Base-by-base conservation (phyloP, 2,113 vertebrate species). In the Anhinga rufa region DNA sequence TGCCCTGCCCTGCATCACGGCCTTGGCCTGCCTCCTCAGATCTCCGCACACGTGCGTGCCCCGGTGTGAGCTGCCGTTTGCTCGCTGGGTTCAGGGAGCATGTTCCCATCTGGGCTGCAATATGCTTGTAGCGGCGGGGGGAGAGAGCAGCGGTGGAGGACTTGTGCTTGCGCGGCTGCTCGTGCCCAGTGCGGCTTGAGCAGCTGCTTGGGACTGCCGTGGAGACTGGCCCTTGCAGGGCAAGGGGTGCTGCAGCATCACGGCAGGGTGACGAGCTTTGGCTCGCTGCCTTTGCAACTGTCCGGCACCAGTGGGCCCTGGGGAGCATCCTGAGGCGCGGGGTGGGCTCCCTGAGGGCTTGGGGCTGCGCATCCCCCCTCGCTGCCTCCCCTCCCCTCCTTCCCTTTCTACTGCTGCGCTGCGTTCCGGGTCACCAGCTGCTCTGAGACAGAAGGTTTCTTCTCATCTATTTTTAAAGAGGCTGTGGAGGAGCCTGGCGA, bases 401-500 rank as follows among this genome's bases (percentile, higher is more conserved):
- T 68, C 31, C 42, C 32, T 75, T 34, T 69, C 79, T 92, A 88
- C 75, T 3, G 3, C 76, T 62, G 88, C 10, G 72, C 91, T 7
- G 13, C 32, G 11, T 94, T 75, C 93, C 29, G 82, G 95, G 90
- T 94, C 94, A 74, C 83, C 92, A 95, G 89, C 88, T 97, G 96
- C 97, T 88, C 87, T 40, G 96, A 98, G 97, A 97, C 98, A 97
- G 96, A 95, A 97, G 97, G 97, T 97, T 98, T 98, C 95, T 97
- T 96, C 97, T 98, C 97, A 97, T 98, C 98, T 98, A 98, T 98
- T 97, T 98, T 98, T 98, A 98, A 98, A 98, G 98, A 98, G 98
- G 98, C 98, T 98, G 98, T 97, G 95, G 97, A 98, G 95, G 93
- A 97, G 97, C 96, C 97, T 92, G 95, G 83, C 62, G 79, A 92